Base-by-base conservation (phyloP, 2,888 invertebrate species). In the Cephonodes hylas region DNA sequence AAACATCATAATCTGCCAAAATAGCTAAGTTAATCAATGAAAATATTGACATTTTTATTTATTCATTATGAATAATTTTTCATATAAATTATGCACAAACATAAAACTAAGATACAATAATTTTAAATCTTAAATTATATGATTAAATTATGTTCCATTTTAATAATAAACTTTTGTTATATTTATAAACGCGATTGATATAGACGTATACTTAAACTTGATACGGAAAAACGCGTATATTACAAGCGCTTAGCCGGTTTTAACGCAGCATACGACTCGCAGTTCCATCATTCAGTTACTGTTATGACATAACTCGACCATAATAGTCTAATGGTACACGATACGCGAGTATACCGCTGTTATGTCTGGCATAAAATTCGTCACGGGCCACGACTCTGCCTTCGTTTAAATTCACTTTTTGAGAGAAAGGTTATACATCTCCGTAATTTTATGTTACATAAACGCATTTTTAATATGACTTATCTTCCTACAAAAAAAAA, bases 351-450 rank as follows among this genome's bases (percentile, higher is more conserved):
- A 70, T 74, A 73, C 72, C 38, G 15, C 15, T 72, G 72, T 80
- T 75, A 74, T 75, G 72, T 76, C 75, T 74, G 70, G 74, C 74
- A 77, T 83, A 79, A 84, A 79, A 79, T 79, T 81, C 84, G 88
- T 88, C 84, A 89, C 80, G 87, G 85, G 69, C 77, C 70, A 75
- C 79, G 83, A 80, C 71, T 84, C 78, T 73, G 76, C 79, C 79
- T 81, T 80, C 76, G 68, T 81, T 79, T 79, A 79, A 75, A 79
- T 79, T 79, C 75, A 76, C 76, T 76, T 80, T 79, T 82, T 71
- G 76, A 85, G 86, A 86, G 88, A 89, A 88, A 89, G 86, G 83
- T 76, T 75, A 78, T 72, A 77, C 72, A 72, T 73, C 73, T 66
- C 66, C 69, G 72, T 80, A 80, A 80, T 80, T 66, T 62, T n/a